Percentiles rank a stretch among this genome's conserved stretches.
Evolutionary conservation across 2,797 vertebrate genomes (phyloP).

Genomic region (Brotula barbata): DNA sequence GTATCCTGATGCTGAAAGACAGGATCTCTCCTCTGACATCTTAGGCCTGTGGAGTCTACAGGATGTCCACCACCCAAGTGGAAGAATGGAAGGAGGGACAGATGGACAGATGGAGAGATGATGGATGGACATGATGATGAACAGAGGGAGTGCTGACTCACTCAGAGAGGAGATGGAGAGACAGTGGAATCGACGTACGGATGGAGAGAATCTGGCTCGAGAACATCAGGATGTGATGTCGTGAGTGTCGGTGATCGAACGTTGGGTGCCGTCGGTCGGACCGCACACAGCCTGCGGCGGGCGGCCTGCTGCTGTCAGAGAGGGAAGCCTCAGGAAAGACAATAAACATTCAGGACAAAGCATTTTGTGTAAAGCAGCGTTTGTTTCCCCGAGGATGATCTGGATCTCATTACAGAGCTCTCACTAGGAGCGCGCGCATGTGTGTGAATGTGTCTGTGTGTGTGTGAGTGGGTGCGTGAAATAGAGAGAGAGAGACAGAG

Average conservation of each 20-base stretch:
- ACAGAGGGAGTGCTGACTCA: constrained; percentile 13
- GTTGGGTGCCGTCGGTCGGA: constrained; percentile 18
- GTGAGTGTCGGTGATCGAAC: constrained; percentile 44
- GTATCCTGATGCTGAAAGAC: constrained; percentile 80
- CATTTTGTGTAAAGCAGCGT: constrained; percentile 76
- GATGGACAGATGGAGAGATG: constrained; percentile 7
- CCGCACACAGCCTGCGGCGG: constrained; percentile 60
- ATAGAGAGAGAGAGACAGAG: no score
- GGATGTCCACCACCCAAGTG: constrained; percentile 78
- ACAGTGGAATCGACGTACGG: background rate
- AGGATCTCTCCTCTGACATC: constrained; percentile 77
- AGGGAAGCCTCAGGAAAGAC: constrained; percentile 68
- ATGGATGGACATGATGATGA: background rate
- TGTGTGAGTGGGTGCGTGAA: constrained; percentile 2
- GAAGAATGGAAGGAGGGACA: constrained; percentile 29
- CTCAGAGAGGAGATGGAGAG: constrained; percentile 12
- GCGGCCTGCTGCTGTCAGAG: constrained; percentile 57
- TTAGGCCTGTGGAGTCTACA: constrained; percentile 55
- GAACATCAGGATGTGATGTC: constrained; percentile 30
- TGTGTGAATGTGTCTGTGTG: background rate
- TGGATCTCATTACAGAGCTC: constrained; percentile 68
- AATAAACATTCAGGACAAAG: constrained; percentile 77
- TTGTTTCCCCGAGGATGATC: constrained; percentile 70
- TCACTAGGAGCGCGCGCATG: background rate
- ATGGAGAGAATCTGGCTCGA: constrained; percentile 1